Evolutionary conservation across 1,140 invertebrate species (phyloP).

Genomic region (Plodia interpunctella): DNA sequence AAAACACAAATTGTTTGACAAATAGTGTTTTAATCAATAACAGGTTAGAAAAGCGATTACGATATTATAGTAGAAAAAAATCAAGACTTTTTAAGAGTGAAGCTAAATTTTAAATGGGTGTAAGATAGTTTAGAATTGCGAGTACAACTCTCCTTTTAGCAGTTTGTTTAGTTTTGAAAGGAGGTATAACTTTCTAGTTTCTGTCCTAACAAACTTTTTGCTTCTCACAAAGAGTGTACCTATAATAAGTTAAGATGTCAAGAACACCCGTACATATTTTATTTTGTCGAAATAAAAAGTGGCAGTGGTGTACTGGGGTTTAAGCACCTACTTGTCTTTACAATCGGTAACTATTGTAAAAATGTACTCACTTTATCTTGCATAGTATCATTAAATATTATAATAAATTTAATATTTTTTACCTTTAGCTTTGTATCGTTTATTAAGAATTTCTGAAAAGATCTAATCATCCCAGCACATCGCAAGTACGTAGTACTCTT

Average conservation of each 20-base stretch:
- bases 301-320: conserved; percentile 14
- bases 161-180: not conserved
- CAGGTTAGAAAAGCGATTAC: no score
- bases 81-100: not conserved
- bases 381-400: no score
- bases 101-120: not conserved
- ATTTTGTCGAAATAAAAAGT: conserved; percentile 43
- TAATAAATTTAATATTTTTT: no score
- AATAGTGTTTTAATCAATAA: no score
- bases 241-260: conserved; percentile 29
- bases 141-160: not conserved
- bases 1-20: no score
- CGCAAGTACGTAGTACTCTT: no score
- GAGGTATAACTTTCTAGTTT: conserved; percentile 6
- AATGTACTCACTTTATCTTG: no score
- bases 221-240: conserved; percentile 7
- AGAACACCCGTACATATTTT: conserved; percentile 35
- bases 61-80: no score
- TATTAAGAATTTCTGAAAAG: no score
- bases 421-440: no score
- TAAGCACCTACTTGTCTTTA: not conserved
- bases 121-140: not conserved
- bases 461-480: no score
- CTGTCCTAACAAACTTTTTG: conserved; percentile 9
- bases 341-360: not conserved